These are phyloP conservation scores for Nansenia antarctica DNA, from an alignment of 2,113 vertebrate genomes.

Conservation along the genomic window DNA sequence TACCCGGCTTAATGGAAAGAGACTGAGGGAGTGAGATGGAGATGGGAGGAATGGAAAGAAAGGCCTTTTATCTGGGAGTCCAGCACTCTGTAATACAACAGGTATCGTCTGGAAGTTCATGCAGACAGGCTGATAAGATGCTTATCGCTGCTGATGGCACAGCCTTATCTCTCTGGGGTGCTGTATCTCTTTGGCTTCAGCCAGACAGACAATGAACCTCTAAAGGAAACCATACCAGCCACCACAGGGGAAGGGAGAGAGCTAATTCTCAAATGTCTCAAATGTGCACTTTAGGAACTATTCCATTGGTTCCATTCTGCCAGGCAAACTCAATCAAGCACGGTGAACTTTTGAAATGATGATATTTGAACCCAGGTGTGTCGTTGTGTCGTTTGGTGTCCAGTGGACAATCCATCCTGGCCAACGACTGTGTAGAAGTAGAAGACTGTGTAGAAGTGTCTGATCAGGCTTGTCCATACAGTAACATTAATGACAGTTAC, in stretches of 20 bases:
- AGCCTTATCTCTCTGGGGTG: constrained; percentile 51
- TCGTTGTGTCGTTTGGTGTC: neutral
- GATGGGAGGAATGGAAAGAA: constrained; percentile 23
- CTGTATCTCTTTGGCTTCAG: constrained; percentile 49
- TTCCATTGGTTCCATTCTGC: too few relatives aligned
- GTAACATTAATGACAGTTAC: neutral
- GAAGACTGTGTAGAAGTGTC: neutral
- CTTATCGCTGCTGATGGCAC: constrained; percentile 53
- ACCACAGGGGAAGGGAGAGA: constrained; percentile 10
- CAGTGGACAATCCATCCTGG: neutral
- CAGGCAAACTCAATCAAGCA: too few relatives aligned
- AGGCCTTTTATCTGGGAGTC: constrained; percentile 55
- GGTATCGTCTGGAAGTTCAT: constrained; percentile 52
- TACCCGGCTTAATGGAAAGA: constrained; percentile 22
- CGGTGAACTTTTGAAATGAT: too few relatives aligned
- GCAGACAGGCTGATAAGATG: constrained; percentile 68
- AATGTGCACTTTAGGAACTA: too few relatives aligned
- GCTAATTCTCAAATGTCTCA: too few relatives aligned
- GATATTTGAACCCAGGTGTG: too few relatives aligned
- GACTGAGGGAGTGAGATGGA: neutral
- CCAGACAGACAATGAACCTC: constrained; percentile 53
- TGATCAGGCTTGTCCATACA: neutral
- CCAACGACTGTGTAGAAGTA: neutral
- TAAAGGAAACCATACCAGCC: constrained; percentile 40
- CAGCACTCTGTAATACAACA: constrained; percentile 56